Conservation (phyloP, 2,797 vertebrate genomes). For the Lacerta agilis region DNA sequence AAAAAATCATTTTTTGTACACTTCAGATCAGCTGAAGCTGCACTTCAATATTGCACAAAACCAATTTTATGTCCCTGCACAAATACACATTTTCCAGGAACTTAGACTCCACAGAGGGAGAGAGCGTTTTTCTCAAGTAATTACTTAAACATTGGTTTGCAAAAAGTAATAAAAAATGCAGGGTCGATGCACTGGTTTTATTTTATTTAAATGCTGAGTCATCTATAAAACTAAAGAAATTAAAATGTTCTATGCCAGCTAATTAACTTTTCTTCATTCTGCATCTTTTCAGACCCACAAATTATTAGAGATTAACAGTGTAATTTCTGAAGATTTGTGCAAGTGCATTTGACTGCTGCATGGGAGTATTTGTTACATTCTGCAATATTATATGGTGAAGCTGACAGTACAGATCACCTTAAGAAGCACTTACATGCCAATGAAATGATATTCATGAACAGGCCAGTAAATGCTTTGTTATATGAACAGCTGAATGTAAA, state of each 20-base stretch:
- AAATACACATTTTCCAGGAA: constrained; percentile 11
- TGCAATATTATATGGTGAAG: not conserved
- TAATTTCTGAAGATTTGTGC: constrained; percentile 15
- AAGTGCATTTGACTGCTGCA: constrained; percentile 1
- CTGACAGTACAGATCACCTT: not conserved
- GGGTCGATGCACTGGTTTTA: constrained; percentile 5
- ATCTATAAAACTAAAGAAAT: constrained; percentile 22
- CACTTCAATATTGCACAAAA: constrained; percentile 11
- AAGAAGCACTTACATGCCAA: not conserved
- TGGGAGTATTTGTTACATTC: not conserved
- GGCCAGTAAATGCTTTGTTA: not conserved
- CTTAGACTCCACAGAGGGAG: not conserved
- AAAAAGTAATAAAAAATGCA: constrained; percentile 32
- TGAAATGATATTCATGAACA: not conserved
- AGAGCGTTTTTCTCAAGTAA: constrained; percentile 11
- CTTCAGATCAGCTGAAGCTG: constrained; percentile 27
- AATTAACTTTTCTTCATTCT: not conserved
- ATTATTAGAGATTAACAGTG: constrained; percentile 13
- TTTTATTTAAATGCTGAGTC: constrained; percentile 9
- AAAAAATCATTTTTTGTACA: constrained; percentile 16
- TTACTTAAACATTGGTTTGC: constrained; percentile 24
- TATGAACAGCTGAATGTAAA: not conserved
- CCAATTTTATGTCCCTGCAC: not conserved
- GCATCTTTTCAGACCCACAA: not conserved
- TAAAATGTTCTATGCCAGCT: not conserved